Evolutionary conservation across 2,113 vertebrate genomes (phyloP).

Genomic region (Sander lucioperca): DNA sequence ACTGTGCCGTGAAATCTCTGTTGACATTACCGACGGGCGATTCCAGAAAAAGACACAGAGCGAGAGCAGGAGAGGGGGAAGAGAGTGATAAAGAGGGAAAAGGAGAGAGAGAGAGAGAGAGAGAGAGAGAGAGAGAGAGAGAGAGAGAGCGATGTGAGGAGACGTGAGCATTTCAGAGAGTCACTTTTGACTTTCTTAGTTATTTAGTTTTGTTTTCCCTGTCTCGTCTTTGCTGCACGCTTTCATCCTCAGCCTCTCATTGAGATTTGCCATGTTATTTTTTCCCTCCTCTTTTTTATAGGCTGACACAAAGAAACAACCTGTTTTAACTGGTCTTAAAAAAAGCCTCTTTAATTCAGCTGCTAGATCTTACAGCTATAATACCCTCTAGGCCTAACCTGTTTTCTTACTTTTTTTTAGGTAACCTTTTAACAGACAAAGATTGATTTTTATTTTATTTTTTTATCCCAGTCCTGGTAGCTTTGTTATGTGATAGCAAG

Average conservation of each 20-base stretch:
- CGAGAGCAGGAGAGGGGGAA: conserved; percentile 34
- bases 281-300: not conserved
- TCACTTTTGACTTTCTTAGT: conserved; percentile 51
- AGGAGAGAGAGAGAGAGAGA: conserved; percentile 45
- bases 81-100: conserved; percentile 55
- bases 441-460: conserved; percentile 54
- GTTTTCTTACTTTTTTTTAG: conserved; percentile 63
- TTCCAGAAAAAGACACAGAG: conserved; percentile 74
- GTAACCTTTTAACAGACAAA: conserved; percentile 73
- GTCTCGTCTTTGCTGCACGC: conserved; percentile 34
- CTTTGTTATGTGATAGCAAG: conserved; percentile 56
- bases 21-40: conserved; percentile 78
- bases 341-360: conserved; percentile 55
- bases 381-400: conserved; percentile 73
- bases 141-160: conserved; percentile 36
- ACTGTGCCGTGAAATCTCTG: conserved; percentile 81
- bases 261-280: conserved; percentile 38
- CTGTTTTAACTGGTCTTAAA: conserved; percentile 52
- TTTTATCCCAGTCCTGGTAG: conserved; percentile 1
- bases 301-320: conserved; percentile 30
- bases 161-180: conserved; percentile 62
- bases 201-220: conserved; percentile 24
- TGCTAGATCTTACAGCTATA: conserved; percentile 33
- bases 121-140: conserved; percentile 32
- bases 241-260: conserved; percentile 26